Evolutionary conservation across 2,113 vertebrate species (phyloP).

Genomic region (Hucho hucho): DNA sequence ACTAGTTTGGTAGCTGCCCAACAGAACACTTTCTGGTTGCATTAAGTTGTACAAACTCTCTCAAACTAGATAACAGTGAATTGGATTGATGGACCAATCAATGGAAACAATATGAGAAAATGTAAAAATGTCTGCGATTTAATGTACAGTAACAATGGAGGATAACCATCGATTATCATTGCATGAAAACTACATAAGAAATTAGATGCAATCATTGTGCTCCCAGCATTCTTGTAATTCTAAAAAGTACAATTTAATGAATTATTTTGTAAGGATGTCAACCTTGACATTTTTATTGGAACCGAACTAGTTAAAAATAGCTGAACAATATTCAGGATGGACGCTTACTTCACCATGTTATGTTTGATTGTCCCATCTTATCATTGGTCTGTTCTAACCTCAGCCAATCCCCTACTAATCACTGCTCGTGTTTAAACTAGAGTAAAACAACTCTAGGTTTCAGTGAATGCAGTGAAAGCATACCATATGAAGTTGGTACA

Average conservation of each 20-base stretch:
- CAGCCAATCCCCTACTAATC: constrained; percentile 49
- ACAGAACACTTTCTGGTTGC: constrained; percentile 22
- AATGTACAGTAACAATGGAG: neutral
- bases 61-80: constrained; percentile 29
- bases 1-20: constrained; percentile 75
- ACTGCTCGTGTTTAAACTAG: constrained; percentile 39
- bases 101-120: constrained; percentile 18
- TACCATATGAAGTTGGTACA: constrained; percentile 41
- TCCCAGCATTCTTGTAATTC: constrained; percentile 12
- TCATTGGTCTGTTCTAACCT: constrained; percentile 25
- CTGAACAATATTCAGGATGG: neutral
- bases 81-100: constrained; percentile 17
- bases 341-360: neutral
- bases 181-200: constrained; percentile 28
- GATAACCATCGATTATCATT: constrained; percentile 10
- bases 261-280: neutral
- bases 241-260: too few species aligned
- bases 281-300: neutral
- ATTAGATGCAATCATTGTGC: constrained; percentile 15
- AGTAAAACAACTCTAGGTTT: neutral
- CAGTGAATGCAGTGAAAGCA: constrained; percentile 39
- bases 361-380: constrained; percentile 72
- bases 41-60: constrained; percentile 38
- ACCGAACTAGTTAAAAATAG: neutral
- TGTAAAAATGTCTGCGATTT: neutral